Evolutionary conservation across 1,140 invertebrate species (phyloP).

Genomic region (Camponotus vicinus): DNA sequence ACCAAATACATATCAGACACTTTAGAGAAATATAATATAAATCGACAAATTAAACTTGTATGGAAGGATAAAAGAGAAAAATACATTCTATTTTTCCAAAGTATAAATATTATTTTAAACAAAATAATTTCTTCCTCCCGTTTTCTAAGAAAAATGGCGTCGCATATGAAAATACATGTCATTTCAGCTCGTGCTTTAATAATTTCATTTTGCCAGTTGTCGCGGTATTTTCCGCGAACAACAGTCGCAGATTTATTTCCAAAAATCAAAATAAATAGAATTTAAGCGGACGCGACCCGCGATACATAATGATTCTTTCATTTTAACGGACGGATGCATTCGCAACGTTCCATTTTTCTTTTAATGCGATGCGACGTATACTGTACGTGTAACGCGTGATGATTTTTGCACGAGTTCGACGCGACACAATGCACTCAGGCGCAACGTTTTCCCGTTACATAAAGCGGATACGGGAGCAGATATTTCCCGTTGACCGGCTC

Average conservation of each 20-base stretch:
- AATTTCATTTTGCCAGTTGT: background rate
- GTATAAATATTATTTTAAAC: background rate
- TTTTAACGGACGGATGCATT: background rate
- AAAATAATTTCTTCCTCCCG: too few species aligned
- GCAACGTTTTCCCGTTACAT: constrained; percentile 36
- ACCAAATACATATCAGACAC: background rate
- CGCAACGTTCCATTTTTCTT: constrained; percentile 4
- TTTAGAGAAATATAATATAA: background rate
- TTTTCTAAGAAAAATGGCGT: too few species aligned
- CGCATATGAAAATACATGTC: too few species aligned
- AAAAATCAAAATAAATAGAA: background rate
- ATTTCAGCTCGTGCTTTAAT: background rate
- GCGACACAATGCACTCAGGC: constrained; percentile 16
- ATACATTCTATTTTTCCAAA: background rate
- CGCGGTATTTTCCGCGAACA: background rate
- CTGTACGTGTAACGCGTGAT: background rate
- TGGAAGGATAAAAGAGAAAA: background rate
- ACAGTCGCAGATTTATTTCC: background rate
- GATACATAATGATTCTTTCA: background rate
- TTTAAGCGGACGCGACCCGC: background rate
- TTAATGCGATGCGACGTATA: constrained; percentile 20
- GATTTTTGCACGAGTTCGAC: constrained; percentile 45
- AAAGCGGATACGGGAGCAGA: constrained; percentile 18
- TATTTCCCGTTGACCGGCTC: constrained; percentile 12
- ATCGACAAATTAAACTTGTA: background rate